A percentile compares a stretch with the other conserved stretches of the same genome.
These are phyloP conservation scores for Leptinotarsa defecta DNA, from an alignment of 1,140 invertebrate genomes.

Conservation along the genomic window DNA sequence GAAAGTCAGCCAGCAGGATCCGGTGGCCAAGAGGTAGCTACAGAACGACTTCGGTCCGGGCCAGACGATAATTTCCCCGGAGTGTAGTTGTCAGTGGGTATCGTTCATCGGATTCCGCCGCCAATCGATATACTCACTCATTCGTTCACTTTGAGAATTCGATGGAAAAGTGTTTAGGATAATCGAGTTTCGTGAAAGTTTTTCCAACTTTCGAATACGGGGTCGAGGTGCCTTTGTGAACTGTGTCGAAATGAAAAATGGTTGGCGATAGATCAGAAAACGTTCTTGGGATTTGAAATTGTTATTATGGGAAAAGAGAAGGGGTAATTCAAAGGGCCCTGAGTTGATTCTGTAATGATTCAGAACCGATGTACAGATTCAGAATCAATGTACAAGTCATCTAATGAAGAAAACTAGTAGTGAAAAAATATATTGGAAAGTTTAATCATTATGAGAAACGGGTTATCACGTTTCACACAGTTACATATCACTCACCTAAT, in stretches of 20 bases:
- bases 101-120: slow-evolving; percentile 37
- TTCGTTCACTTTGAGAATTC: slow-evolving; percentile 14
- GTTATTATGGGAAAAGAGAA: too few relatives aligned
- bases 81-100: slow-evolving; percentile 43
- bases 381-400: too few relatives aligned
- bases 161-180: slow-evolving; percentile 15
- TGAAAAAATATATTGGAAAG: too few relatives aligned
- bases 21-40: slow-evolving; percentile 15
- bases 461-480: too few relatives aligned
- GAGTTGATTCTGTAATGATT: too few relatives aligned
- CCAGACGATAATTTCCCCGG: slow-evolving; percentile 41
- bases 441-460: too few relatives aligned
- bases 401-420: too few relatives aligned
- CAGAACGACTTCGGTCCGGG: slow-evolving; percentile 28
- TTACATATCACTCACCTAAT: too few relatives aligned
- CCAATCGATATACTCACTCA: slow-evolving; percentile 38
- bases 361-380: too few relatives aligned
- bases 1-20: slow-evolving; percentile 19
- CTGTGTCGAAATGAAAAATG: slow-evolving; percentile 1
- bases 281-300: not conserved
- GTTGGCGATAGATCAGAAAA: not conserved
- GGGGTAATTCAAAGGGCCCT: too few relatives aligned
- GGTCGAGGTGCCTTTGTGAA: not conserved
- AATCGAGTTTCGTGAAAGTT: slow-evolving; percentile 16
- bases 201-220: not conserved